Evolutionary conservation across 2,113 vertebrate genomes (phyloP).

Genomic region (Halcyon malimbica): DNA sequence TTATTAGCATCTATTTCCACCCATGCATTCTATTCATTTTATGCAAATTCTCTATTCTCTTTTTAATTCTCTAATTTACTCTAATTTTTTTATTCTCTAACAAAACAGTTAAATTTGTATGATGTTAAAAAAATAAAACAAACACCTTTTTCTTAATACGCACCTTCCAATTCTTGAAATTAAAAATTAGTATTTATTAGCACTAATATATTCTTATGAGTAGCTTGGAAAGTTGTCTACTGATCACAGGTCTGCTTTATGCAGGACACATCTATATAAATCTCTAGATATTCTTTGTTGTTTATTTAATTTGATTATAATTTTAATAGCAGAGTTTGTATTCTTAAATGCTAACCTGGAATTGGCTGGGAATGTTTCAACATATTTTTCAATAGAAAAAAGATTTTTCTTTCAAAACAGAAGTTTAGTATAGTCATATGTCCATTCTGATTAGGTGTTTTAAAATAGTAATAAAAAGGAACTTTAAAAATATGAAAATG

Average conservation of each 20-base stretch:
- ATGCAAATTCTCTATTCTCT: background rate
- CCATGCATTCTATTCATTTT: background rate
- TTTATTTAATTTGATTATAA: background rate
- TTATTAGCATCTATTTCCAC: background rate
- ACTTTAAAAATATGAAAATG: background rate
- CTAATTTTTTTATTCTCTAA: background rate
- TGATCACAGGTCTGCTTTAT: background rate
- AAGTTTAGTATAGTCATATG: background rate
- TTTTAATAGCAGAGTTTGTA: background rate
- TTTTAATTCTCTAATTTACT: background rate
- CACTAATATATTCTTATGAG: background rate
- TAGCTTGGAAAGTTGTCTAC: background rate
- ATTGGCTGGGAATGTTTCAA: background rate
- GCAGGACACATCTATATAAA: background rate
- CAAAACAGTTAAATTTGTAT: background rate
- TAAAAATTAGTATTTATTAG: background rate
- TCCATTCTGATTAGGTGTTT: background rate
- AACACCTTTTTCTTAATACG: background rate
- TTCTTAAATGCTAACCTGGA: background rate
- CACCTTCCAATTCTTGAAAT: background rate
- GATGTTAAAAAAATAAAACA: background rate
- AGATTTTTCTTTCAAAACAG: background rate
- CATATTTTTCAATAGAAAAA: background rate
- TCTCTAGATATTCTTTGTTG: background rate
- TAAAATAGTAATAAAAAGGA: background rate